phyloP scores from a whole-genome alignment of 2,113 vertebrate genomes.

The Hippocampus comes region DNA sequence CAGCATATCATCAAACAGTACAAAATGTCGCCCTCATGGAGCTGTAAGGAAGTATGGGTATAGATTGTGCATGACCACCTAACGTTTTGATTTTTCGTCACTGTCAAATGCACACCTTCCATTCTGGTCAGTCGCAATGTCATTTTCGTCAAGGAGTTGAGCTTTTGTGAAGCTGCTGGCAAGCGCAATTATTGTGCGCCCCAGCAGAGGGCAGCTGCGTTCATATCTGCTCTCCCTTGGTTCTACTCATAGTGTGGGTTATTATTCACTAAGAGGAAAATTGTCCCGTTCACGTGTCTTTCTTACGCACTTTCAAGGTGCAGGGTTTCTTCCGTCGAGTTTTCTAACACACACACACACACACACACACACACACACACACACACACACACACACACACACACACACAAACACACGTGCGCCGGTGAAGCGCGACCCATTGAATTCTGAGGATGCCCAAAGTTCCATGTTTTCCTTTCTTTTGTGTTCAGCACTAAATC shows the following conservation, averaged over 20 bases:
- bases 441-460: too few relatives aligned
- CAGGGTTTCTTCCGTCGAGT: too few relatives aligned
- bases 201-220: constrained; percentile 27
- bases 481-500: too few relatives aligned
- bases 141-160: background rate
- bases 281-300: too few relatives aligned
- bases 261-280: background rate
- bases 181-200: background rate
- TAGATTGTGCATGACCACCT: background rate
- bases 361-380: too few relatives aligned
- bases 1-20: background rate
- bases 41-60: background rate
- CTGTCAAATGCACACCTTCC: background rate
- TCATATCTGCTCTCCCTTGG: background rate
- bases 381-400: too few relatives aligned
- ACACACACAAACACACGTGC: too few relatives aligned
- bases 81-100: too few relatives aligned
- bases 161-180: background rate
- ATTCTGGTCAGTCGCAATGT: background rate
- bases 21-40: background rate
- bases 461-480: too few relatives aligned
- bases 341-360: too few relatives aligned
- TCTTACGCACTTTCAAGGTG: too few relatives aligned
- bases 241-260: background rate
- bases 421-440: too few relatives aligned